Percentiles rank a stretch among this genome's conserved stretches.
phyloP scores from a whole-genome alignment of 2,113 vertebrate species.

The Datnioides undecimradiatus region DNA sequence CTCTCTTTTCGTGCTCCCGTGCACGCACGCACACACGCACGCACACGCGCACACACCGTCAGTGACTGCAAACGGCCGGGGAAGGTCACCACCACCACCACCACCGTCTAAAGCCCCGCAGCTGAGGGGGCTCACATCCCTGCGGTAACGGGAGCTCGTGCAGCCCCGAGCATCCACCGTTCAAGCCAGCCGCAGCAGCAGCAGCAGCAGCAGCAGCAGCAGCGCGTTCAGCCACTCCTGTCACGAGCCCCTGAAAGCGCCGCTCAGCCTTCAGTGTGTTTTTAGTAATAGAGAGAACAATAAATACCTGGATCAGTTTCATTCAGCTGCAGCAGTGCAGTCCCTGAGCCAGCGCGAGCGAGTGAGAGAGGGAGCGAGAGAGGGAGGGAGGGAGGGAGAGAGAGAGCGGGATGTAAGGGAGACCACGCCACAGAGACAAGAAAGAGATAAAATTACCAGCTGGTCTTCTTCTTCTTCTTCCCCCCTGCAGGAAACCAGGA shows the following conservation, averaged over 20 bases:
- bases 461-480: slow-evolving; percentile 51
- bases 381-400: not conserved
- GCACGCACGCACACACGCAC: slow-evolving; percentile 11
- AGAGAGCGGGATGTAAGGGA: not conserved
- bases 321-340: slow-evolving; percentile 75
- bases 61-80: slow-evolving; percentile 59
- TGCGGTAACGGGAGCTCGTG: slow-evolving; percentile 54
- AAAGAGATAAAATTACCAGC: slow-evolving; percentile 62
- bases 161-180: not conserved
- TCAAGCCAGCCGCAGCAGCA: too few relatives aligned
- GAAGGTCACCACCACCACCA: slow-evolving; percentile 71
- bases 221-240: not conserved
- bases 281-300: slow-evolving; percentile 6
- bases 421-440: slow-evolving; percentile 56
- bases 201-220: too few relatives aligned
- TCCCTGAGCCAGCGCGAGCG: slow-evolving; percentile 44
- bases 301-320: slow-evolving; percentile 46
- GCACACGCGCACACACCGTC: slow-evolving; percentile 15
- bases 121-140: slow-evolving; percentile 13
- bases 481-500: slow-evolving; percentile 45
- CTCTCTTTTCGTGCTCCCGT: slow-evolving; percentile 5
- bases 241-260: slow-evolving; percentile 10
- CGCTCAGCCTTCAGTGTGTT: not conserved
- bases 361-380: not conserved
- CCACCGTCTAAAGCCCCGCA: slow-evolving; percentile 8